Percentiles rank a stretch among this genome's conserved stretches.
Evolutionary conservation across 2,797 vertebrate species (phyloP).

Genomic region (Gymnothorax reevesii): DNA sequence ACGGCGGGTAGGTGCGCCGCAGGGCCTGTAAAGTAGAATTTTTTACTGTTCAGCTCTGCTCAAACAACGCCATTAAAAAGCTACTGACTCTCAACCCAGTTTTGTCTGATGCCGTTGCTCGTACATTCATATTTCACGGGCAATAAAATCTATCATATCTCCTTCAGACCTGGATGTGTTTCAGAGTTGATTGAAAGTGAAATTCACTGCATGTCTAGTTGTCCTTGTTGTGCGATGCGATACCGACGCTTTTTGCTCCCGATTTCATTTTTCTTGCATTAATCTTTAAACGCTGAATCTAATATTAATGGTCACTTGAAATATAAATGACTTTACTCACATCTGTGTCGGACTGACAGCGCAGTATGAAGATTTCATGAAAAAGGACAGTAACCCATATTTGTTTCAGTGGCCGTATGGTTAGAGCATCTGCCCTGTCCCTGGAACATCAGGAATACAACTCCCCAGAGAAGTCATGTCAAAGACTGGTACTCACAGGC

Average conservation of each 20-base stretch:
- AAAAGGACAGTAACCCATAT: neutral
- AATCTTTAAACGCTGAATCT: constrained; percentile 1
- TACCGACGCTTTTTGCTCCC: neutral
- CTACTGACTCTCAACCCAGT: neutral
- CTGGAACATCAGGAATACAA: neutral
- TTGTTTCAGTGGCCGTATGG: neutral
- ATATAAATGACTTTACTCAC: constrained; percentile 13
- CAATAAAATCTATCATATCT: constrained; percentile 9
- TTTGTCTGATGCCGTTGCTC: neutral
- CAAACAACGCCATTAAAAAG: constrained; percentile 5
- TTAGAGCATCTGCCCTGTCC: constrained; percentile 2
- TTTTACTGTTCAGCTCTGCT: constrained; percentile 8
- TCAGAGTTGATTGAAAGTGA: constrained; percentile 16
- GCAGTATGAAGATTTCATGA: neutral
- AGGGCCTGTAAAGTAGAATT: neutral
- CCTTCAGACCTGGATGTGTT: constrained; percentile 4
- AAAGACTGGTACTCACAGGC: neutral
- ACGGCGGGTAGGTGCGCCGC: neutral
- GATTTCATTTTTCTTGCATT: neutral
- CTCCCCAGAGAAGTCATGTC: neutral
- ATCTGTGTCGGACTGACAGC: neutral
- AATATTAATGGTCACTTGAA: constrained; percentile 15
- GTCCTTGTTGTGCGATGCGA: neutral
- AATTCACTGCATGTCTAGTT: constrained; percentile 7
- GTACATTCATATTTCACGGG: constrained; percentile 21